Evolutionary conservation across 2,797 vertebrate species (phyloP), one percentile per base, ranked within the genome.

Genomic region (Hoplostethus mediterraneus): DNA sequence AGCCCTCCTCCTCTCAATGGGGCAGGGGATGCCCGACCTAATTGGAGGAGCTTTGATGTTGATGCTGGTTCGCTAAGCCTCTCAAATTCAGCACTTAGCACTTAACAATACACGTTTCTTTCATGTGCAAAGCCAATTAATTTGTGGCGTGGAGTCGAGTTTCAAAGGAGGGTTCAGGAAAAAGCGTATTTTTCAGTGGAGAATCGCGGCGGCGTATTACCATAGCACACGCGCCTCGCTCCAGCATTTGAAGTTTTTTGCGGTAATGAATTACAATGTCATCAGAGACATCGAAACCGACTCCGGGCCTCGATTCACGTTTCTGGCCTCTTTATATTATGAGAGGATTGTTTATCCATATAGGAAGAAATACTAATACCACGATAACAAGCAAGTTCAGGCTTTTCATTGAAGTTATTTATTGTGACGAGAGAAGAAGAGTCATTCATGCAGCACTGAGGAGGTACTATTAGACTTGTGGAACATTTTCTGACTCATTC

Each of bases 401-500:
- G 60, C 70, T 76, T 36, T 7, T 86, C 45, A 44, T 33, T 49
- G 4, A 9, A 64, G 63, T 48, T 79, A 79, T 85, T 86, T 80
- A 71, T 75, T 81, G 44, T 84, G 53, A 67, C 17, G 55, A 62
- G 65, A 86, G 64, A 57, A 42, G 13, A 83, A 73, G 71, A 91
- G 81, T 87, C 85, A 92, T 91, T 90, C 88, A 90, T 87, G 79
- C 77, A 67, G 80, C 82, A 54, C 68, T 73, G 65, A 84, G 81
- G 76, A 81, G 86, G 84, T 82, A 75, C 82, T 88, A 89, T 90
- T 89, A 73, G 80, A 51, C 78, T 87, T 92, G 90, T 92, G 94
- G 94, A 94, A 95, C 84, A 93, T 93, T 76, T 92, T 95, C 91
- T 96, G 94, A 97, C 92, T 97, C 96, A 97, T 96, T 95, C 91